Conservation (phyloP, 2,888 invertebrate genomes). For the Steinernema hermaphroditum region DNA sequence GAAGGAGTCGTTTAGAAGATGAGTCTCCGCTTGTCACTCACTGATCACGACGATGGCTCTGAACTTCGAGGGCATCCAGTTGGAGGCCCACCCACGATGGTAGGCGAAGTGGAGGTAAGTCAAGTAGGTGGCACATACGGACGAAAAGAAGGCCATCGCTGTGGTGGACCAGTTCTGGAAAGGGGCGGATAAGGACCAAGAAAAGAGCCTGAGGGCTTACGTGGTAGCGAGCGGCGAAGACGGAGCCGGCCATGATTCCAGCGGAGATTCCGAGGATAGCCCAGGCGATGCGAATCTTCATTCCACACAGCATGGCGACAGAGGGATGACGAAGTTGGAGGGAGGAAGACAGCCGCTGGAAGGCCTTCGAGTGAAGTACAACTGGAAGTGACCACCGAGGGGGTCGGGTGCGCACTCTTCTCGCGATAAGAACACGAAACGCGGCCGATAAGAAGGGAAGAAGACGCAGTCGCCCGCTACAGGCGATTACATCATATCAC, state of each 20-base stretch:
- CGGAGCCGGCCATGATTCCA: slow-evolving; percentile 58
- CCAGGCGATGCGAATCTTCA: slow-evolving; percentile 47
- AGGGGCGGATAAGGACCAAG: not conserved
- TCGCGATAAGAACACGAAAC: slow-evolving; percentile 9
- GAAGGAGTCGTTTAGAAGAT: slow-evolving; percentile 12
- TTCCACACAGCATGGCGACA: slow-evolving; percentile 41
- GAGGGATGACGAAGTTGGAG: slow-evolving; percentile 18
- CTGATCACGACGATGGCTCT: slow-evolving; percentile 48
- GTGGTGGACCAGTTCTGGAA: slow-evolving; percentile 59
- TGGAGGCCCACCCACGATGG: slow-evolving; percentile 55
- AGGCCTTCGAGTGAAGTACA: not conserved
- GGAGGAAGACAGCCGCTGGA: not conserved
- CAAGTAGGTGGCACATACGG: slow-evolving; percentile 54
- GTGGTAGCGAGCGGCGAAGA: slow-evolving; percentile 56
- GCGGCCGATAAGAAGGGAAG: not conserved
- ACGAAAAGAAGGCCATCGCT: slow-evolving; percentile 55
- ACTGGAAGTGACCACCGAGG: slow-evolving; percentile 12
- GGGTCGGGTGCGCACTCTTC: slow-evolving; percentile 1
- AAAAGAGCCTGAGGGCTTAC: no score
- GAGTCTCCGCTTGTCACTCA: slow-evolving; percentile 35
- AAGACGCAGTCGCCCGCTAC: not conserved
- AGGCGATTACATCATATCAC: slow-evolving; percentile 27
- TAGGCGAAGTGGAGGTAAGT: slow-evolving; percentile 59
- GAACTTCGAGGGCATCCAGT: slow-evolving; percentile 50
- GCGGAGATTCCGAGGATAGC: slow-evolving; percentile 59